Conservation (phyloP, 2,888 invertebrate genomes). For the Argyresthia albistria region DNA sequence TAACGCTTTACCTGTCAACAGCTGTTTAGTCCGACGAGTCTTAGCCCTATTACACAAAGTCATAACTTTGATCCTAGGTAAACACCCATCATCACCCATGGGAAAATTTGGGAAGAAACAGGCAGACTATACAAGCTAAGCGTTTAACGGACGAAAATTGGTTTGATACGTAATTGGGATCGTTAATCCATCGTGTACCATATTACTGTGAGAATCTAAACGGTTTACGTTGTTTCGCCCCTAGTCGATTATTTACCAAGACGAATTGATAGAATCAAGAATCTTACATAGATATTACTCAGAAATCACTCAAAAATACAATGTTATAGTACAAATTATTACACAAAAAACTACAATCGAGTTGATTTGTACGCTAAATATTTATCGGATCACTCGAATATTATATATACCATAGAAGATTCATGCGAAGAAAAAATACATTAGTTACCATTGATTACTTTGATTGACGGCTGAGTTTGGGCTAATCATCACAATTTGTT, state of each 20-base stretch:
- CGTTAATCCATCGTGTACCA: not conserved
- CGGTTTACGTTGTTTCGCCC: too few relatives aligned
- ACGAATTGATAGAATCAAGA: too few relatives aligned
- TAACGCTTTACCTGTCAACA: slow-evolving; percentile 4
- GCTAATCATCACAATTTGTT: slow-evolving; percentile 50
- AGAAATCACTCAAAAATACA: too few relatives aligned
- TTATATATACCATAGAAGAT: slow-evolving; percentile 11
- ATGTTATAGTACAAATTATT: too few relatives aligned
- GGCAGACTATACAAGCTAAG: not conserved
- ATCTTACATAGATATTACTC: too few relatives aligned
- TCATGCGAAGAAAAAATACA: slow-evolving; percentile 22
- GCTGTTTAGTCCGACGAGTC: not conserved
- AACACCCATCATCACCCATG: too few relatives aligned
- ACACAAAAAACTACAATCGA: too few relatives aligned
- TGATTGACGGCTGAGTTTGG: slow-evolving; percentile 20
- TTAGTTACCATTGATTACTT: slow-evolving; percentile 28
- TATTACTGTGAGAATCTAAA: not conserved
- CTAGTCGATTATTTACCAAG: too few relatives aligned
- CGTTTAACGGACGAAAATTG: not conserved
- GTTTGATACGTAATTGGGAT: not conserved
- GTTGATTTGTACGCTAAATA: too few relatives aligned
- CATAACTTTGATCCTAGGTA: too few relatives aligned
- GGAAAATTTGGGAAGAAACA: not conserved
- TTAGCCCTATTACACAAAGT: too few relatives aligned
- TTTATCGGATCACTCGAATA: too few relatives aligned